Conservation (phyloP, 2,113 vertebrate species). For the Colius striatus region DNA sequence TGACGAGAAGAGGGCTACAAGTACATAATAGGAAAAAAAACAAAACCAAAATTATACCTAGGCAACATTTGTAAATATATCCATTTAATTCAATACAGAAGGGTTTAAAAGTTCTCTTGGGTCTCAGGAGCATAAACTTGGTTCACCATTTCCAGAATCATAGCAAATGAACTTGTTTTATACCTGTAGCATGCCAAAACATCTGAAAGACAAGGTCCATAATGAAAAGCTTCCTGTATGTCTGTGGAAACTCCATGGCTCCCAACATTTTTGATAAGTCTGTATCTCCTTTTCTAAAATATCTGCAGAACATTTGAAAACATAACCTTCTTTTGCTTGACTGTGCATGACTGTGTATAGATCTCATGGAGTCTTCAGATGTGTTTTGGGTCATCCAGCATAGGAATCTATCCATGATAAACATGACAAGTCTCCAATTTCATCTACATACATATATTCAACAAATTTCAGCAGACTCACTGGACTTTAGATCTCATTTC, state of each 20-base stretch:
- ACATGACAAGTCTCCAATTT: fast-evolving
- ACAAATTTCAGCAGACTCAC: background rate
- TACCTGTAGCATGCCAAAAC: background rate
- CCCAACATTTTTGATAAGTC: background rate
- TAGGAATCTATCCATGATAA: background rate
- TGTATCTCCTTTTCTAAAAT: background rate
- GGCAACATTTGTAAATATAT: background rate
- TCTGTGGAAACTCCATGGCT: background rate
- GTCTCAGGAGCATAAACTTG: background rate
- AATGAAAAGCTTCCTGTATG: background rate
- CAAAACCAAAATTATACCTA: no score
- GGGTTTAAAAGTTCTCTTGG: background rate
- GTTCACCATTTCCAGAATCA: background rate
- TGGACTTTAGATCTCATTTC: background rate
- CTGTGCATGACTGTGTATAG: background rate
- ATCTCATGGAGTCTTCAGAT: background rate
- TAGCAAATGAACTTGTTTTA: background rate
- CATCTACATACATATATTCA: background rate
- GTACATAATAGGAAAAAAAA: background rate
- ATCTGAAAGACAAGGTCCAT: background rate
- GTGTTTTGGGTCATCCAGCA: background rate
- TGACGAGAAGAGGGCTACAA: background rate
- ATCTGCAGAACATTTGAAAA: background rate
- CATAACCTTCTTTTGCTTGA: background rate
- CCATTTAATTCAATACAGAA: background rate